Conservation (phyloP, 2,113 vertebrate species). For the Bettongia penicillata region DNA sequence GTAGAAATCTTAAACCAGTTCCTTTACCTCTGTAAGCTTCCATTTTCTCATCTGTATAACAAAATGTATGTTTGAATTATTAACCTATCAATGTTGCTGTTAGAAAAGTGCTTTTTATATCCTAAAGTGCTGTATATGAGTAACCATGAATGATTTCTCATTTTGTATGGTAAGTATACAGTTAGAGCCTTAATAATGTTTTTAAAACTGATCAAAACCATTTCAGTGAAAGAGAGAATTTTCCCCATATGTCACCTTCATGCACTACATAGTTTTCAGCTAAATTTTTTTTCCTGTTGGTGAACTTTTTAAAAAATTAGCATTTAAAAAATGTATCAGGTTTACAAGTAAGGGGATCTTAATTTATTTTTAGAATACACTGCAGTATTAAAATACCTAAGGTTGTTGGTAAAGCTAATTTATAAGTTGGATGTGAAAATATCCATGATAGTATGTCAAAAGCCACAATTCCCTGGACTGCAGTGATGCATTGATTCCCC, state of each 20-base stretch:
- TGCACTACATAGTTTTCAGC: background rate
- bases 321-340: background rate
- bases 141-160: background rate
- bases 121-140: background rate
- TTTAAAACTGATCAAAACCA: background rate
- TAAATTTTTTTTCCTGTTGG: background rate
- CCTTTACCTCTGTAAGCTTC: background rate
- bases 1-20: background rate
- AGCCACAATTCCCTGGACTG: background rate
- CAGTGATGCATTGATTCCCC: background rate
- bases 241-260: background rate
- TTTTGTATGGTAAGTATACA: background rate
- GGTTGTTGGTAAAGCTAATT: background rate
- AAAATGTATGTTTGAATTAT: background rate
- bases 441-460: background rate
- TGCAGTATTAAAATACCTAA: background rate
- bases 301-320: background rate
- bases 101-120: background rate
- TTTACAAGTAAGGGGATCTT: background rate
- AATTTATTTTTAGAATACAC: background rate
- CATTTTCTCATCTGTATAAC: background rate
- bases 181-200: background rate
- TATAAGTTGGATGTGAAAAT: background rate
- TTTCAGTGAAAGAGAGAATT: background rate
- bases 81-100: background rate